A percentile compares a stretch with the other conserved stretches of the same genome.
Conservation (phyloP, 2,888 invertebrate species). For the Pharmacophagus antenor region DNA sequence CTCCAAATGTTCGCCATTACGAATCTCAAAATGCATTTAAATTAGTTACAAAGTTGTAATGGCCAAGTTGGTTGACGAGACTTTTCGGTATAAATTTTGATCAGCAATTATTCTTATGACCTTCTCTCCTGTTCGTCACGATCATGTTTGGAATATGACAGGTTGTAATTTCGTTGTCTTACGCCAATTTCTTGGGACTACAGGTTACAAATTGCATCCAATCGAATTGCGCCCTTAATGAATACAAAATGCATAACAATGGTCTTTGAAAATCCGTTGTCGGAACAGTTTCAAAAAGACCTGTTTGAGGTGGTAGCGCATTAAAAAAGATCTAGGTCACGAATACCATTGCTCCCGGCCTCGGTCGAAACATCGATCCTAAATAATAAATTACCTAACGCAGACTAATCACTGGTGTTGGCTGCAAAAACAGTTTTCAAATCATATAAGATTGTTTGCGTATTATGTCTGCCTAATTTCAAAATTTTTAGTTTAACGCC, state of each 20-base stretch:
- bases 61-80: constrained; percentile 7
- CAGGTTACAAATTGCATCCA: constrained; percentile 35
- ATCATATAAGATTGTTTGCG: constrained; percentile 55
- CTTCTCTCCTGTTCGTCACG: constrained; percentile 63
- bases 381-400: constrained; percentile 74
- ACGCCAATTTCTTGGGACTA: constrained; percentile 45
- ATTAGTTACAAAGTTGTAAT: constrained; percentile 7
- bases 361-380: constrained; percentile 65
- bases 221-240: constrained; percentile 42
- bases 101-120: constrained; percentile 59
- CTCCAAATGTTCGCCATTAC: no score
- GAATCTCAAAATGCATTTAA: constrained; percentile 14
- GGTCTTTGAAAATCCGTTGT: constrained; percentile 37
- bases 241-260: constrained; percentile 33
- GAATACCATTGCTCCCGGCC: constrained; percentile 71
- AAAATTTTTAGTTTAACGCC: constrained; percentile 37
- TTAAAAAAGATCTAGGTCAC: constrained; percentile 76
- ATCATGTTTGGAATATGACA: constrained; percentile 73
- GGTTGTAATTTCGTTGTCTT: constrained; percentile 70
- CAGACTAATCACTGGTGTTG: constrained; percentile 64
- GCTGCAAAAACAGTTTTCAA: constrained; percentile 48
- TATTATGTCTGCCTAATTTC: constrained; percentile 42
- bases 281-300: constrained; percentile 39
- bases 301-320: constrained; percentile 48
- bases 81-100: constrained; percentile 35